Evolutionary conservation across 2,113 vertebrate genomes (phyloP).

Genomic region (Hypanus sabinus): DNA sequence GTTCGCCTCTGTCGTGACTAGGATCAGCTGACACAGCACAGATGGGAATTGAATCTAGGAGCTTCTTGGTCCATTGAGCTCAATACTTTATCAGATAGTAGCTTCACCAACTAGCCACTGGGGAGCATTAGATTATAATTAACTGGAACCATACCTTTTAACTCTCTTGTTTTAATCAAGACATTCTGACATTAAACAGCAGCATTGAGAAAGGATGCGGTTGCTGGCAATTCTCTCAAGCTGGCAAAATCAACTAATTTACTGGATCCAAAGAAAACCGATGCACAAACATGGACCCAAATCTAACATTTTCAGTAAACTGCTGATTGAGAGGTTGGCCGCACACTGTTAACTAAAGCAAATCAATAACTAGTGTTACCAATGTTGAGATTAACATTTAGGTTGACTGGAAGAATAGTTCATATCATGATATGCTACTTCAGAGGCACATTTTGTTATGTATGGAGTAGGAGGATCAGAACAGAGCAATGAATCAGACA

Average conservation of each 20-base stretch:
- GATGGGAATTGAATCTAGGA: not conserved
- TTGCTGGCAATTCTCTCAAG: not conserved
- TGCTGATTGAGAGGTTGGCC: not conserved
- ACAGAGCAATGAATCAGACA: not conserved
- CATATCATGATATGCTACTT: not conserved
- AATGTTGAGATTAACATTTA: not conserved
- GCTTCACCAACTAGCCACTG: not conserved
- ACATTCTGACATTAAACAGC: not conserved
- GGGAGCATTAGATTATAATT: not conserved
- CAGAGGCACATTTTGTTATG: not conserved
- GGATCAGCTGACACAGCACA: not conserved
- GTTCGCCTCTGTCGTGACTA: not conserved
- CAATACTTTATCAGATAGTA: not conserved
- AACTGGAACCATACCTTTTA: conserved; percentile 14
- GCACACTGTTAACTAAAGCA: not conserved
- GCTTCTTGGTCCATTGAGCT: conserved; percentile 6
- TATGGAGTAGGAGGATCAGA: not conserved
- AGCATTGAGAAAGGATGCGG: not conserved
- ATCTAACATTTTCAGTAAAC: not conserved
- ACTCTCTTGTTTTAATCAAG: not conserved
- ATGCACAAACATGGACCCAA: not conserved
- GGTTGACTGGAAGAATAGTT: no score
- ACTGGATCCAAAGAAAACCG: not conserved
- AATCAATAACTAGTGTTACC: conserved; percentile 4
- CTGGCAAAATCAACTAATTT: not conserved